Percentiles rank a stretch among this genome's conserved stretches.
These are phyloP conservation scores for Homarus gammarus DNA, from an alignment of 2,888 invertebrate genomes.

Conservation along the genomic window DNA sequence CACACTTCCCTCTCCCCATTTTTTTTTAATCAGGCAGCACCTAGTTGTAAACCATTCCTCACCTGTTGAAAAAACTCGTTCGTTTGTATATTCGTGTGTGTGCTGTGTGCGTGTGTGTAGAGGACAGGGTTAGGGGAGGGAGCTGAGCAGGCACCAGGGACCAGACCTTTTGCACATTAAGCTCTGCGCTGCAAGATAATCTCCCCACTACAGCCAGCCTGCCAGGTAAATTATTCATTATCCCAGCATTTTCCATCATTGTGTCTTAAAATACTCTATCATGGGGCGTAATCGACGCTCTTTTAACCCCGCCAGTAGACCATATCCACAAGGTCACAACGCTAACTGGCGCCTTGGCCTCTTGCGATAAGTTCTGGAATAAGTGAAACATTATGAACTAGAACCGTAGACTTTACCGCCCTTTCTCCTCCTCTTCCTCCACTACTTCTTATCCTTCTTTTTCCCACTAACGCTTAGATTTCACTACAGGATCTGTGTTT, in stretches of 20 bases:
- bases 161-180: background rate
- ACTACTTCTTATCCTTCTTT: too few relatives aligned
- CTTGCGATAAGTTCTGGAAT: background rate
- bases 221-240: background rate
- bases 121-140: too few relatives aligned
- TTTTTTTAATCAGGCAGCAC: too few relatives aligned
- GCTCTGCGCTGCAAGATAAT: background rate
- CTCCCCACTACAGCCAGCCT: background rate
- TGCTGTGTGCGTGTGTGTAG: too few relatives aligned
- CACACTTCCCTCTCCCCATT: too few relatives aligned
- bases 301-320: background rate
- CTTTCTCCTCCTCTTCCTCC: too few relatives aligned
- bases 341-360: background rate
- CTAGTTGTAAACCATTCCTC: too few relatives aligned
- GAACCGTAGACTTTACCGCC: background rate
- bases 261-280: background rate
- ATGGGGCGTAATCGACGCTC: background rate
- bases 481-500: too few relatives aligned
- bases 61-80: too few relatives aligned
- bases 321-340: background rate
- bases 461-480: too few relatives aligned
- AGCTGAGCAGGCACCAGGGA: background rate
- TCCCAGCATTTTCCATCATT: background rate
- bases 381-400: background rate
- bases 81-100: too few relatives aligned